Evolutionary conservation across 1,140 invertebrate genomes (phyloP).

Genomic region (Saxidomus purpurata): DNA sequence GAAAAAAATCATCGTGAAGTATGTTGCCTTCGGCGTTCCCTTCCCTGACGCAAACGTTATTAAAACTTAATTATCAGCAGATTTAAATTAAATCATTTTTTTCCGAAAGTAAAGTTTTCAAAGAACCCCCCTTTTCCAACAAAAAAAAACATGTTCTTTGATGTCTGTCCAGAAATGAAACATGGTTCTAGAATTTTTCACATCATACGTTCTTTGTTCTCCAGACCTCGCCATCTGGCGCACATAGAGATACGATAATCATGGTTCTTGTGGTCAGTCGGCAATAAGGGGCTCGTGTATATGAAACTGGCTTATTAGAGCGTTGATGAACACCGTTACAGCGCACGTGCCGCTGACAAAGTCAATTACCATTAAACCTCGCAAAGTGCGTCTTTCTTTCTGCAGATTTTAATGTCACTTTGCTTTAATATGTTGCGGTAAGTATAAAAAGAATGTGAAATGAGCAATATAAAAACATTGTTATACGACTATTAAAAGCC

Average conservation of each 20-base stretch:
- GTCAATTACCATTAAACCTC: neutral
- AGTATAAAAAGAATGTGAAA: no score
- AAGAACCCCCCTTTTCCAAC: neutral
- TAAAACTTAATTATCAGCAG: no score
- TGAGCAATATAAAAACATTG: no score
- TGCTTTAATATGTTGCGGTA: no score
- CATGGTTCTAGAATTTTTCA: neutral
- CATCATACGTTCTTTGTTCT: conserved; percentile 15
- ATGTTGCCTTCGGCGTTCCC: neutral
- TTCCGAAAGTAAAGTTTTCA: no score
- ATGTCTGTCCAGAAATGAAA: conserved; percentile 16
- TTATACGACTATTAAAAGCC: no score
- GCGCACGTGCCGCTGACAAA: neutral
- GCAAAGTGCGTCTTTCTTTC: no score
- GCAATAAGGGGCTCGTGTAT: neutral
- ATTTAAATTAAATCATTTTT: no score
- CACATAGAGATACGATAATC: neutral
- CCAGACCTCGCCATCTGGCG: neutral
- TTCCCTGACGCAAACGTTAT: neutral
- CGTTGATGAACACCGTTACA: neutral
- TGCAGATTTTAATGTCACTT: no score
- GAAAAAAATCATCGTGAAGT: neutral
- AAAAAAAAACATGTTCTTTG: neutral
- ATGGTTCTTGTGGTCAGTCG: neutral
- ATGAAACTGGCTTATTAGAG: neutral